Base-by-base conservation (phyloP, 1,140 invertebrate genomes). In the Cardiocondyla obscurior region DNA sequence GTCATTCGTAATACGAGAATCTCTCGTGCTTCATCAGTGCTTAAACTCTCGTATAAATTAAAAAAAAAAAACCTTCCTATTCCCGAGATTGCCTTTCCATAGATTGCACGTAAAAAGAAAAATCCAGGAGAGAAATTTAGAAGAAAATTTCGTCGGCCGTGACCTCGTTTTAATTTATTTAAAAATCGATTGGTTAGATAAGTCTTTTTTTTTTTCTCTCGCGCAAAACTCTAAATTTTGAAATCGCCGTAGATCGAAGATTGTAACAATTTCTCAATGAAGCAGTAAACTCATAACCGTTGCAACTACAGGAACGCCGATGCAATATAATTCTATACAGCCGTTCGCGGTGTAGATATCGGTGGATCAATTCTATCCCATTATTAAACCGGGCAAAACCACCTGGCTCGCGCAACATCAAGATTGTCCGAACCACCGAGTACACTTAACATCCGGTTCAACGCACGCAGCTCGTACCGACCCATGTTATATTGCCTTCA, bases 331-430 rank as follows among this genome's bases (percentile, higher is more conserved):
- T 85, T 83, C 64, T 77, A 44, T 58, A 65, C 46, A 12, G 39
- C 30, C 67, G 25, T 33, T 39, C 7, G 33, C 19, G n/a, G 36
- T 28, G 49, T 39, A 44, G 30, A 58, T 69, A 67, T 60, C 22
- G 30, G 30, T 58, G 83, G 57, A 85, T 72, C 84, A 84, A 85
- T 85, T 69, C 83, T 60, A 30, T 70, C 14, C 55, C 49, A 62
- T 85, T 85, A 86, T 82, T 73, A 69, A 85, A 57, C 83, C 49
- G 46, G 39, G 76, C 51, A 51, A 84, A 81, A 84, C 44, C 76
- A 81, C 53, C 65, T 55, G 64, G 44, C 76, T 72, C 76, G 76
- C 44, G 64, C 49, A 81, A 84, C 82, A 55, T 81, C 77, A 73
- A 72, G 77, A 70, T 81, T 81, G 77, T 70, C 55, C 77, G 69